Conservation (phyloP, 2,113 vertebrate genomes). For the Diadophis punctatus region DNA sequence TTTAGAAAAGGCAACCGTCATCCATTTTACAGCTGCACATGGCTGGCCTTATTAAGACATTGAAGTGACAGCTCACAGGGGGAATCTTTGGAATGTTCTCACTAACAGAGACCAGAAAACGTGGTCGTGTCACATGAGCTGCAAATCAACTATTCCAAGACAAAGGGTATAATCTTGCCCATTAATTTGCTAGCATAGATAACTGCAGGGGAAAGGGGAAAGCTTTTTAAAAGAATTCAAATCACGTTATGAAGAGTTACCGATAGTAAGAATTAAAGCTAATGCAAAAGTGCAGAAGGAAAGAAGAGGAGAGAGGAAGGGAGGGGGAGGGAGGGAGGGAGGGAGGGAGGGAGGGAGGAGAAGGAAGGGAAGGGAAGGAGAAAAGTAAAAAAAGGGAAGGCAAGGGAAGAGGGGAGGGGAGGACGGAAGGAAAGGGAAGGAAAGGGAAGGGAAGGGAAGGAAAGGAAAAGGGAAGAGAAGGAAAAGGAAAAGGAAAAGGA, state of each 20-base stretch:
- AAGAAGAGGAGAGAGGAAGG: neutral
- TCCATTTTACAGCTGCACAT: conserved; percentile 34
- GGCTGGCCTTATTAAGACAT: conserved; percentile 54
- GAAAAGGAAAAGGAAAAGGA: neutral
- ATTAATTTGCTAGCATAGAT: neutral
- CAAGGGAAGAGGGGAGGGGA: no score
- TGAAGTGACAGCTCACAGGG: conserved; percentile 28
- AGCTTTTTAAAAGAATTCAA: neutral
- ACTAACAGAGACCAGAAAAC: conserved; percentile 31
- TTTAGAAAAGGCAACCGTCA: conserved; percentile 52
- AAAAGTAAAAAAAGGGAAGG: no score
- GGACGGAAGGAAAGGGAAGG: no score
- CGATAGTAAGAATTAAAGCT: neutral
- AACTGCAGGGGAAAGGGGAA: neutral
- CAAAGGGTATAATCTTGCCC: neutral
- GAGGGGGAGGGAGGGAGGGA: no score
- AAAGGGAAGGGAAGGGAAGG: no score
- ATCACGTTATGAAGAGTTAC: neutral
- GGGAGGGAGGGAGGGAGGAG: no score
- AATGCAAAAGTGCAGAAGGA: neutral
- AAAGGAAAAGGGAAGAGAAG: no score
- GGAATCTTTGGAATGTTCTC: conserved; percentile 50
- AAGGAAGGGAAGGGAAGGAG: no score
- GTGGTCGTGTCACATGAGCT: neutral
- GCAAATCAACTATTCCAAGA: conserved; percentile 20